Conservation (phyloP, 1,140 invertebrate species). For the Hormaphis cornu region DNA sequence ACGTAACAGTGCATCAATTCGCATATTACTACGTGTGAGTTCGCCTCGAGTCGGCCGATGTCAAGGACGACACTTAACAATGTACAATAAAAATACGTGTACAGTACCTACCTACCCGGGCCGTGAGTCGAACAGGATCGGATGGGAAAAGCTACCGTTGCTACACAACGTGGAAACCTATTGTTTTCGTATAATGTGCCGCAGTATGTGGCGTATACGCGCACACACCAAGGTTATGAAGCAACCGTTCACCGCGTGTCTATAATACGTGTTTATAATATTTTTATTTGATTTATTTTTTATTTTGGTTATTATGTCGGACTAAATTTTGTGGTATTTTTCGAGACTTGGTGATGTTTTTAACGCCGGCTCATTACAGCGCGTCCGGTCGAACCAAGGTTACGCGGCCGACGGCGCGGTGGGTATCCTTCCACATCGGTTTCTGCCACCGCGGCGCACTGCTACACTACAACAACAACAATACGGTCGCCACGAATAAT, state of each 20-base stretch:
- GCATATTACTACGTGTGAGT: background rate
- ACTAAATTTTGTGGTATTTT: slow-evolving; percentile 29
- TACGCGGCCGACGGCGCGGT: background rate
- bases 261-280: background rate
- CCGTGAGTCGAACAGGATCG: slow-evolving; percentile 3
- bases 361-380: slow-evolving; percentile 26
- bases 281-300: background rate
- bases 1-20: slow-evolving; percentile 1
- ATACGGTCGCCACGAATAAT: slow-evolving; percentile 8
- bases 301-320: background rate
- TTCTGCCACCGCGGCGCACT: no score
- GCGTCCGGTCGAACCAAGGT: slow-evolving; percentile 30
- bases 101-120: background rate
- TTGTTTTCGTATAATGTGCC: no score
- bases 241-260: slow-evolving; percentile 14
- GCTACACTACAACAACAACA: no score
- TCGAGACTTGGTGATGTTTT: slow-evolving; percentile 27
- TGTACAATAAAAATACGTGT: no score
- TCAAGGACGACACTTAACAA: slow-evolving; percentile 14
- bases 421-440: slow-evolving; percentile 27
- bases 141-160: slow-evolving; percentile 18
- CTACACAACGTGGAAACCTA: slow-evolving; percentile 31
- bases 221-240: slow-evolving; percentile 24
- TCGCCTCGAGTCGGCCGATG: slow-evolving; percentile 2
- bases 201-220: background rate